These are phyloP conservation scores for Atta cephalotes DNA, from an alignment of 1,140 invertebrate genomes.

Conservation along the genomic window DNA sequence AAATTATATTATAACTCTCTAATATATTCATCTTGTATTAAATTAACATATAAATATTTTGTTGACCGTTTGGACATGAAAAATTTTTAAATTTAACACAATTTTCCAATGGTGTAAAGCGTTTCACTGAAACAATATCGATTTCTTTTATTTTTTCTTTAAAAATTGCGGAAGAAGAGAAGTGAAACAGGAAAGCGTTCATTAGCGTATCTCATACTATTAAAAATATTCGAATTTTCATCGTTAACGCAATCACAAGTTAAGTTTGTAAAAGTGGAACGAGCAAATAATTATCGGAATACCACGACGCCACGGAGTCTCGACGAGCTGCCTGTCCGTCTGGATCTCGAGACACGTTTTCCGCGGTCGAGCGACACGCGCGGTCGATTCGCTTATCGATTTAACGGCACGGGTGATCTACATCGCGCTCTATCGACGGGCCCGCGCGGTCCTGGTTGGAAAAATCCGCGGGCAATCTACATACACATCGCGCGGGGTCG, in stretches of 20 bases:
- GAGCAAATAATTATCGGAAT: conserved; percentile 48
- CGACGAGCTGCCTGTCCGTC: conserved; percentile 5
- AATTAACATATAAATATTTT: no score
- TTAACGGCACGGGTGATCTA: conserved; percentile 66
- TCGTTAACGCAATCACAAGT: background rate
- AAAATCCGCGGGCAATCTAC: conserved; percentile 70
- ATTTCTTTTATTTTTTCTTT: background rate
- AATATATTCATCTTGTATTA: no score
- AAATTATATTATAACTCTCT: no score
- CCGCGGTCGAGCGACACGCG: conserved; percentile 46
- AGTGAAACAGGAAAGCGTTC: background rate
- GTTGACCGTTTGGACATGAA: no score
- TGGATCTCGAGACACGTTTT: conserved; percentile 9
- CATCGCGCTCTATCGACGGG: conserved; percentile 28
- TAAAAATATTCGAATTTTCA: conserved; percentile 17
- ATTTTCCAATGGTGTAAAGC: no score
- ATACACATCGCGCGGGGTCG: conserved; percentile 71
- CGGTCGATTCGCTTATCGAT: conserved; percentile 37
- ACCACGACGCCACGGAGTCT: conserved; percentile 18
- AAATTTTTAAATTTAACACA: no score
- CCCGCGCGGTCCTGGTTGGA: background rate
- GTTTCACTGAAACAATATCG: background rate
- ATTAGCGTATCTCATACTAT: conserved; percentile 13
- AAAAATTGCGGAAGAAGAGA: background rate
- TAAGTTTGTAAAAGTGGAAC: conserved; percentile 34